Evolutionary conservation across 2,888 invertebrate genomes (phyloP).

Genomic region (Drosophila percnosoma): DNA sequence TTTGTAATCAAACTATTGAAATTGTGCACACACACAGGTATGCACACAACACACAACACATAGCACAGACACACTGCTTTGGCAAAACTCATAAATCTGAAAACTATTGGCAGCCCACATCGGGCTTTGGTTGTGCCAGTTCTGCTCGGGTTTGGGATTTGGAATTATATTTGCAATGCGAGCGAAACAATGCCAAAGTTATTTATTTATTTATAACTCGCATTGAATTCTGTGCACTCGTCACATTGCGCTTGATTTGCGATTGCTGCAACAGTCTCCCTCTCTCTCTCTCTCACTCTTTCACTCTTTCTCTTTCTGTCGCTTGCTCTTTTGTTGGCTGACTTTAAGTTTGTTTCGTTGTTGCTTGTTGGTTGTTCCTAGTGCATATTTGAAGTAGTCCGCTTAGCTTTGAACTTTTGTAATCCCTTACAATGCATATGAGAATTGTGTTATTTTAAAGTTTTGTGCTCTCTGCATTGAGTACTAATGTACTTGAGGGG

Average conservation of each 20-base stretch:
- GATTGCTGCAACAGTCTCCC: conserved; percentile 11
- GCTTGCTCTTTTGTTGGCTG: background rate
- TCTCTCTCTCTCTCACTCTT: background rate
- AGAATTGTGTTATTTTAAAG: conserved; percentile 1
- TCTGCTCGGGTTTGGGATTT: conserved; percentile 21
- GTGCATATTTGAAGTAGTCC: background rate
- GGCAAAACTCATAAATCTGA: conserved; percentile 67
- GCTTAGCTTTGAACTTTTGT: background rate
- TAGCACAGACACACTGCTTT: conserved; percentile 25
- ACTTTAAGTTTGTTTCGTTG: conserved; percentile 3
- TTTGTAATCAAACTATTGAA: conserved; percentile 76
- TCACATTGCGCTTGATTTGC: conserved; percentile 40
- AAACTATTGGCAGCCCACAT: conserved; percentile 62
- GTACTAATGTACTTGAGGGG: conserved; percentile 19
- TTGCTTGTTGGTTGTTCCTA: background rate
- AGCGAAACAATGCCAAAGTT: conserved; percentile 66
- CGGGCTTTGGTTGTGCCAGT: conserved; percentile 7
- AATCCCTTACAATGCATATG: conserved; percentile 1
- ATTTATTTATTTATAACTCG: conserved; percentile 63
- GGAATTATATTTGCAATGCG: conserved; percentile 37
- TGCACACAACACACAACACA: background rate
- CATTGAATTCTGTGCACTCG: conserved; percentile 41
- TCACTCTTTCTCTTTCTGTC: background rate
- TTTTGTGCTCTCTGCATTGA: conserved; percentile 1
- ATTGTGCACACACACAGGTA: conserved; percentile 53